phyloP scores from a whole-genome alignment of 2,797 vertebrate genomes.

The Taenioides sp. region DNA sequence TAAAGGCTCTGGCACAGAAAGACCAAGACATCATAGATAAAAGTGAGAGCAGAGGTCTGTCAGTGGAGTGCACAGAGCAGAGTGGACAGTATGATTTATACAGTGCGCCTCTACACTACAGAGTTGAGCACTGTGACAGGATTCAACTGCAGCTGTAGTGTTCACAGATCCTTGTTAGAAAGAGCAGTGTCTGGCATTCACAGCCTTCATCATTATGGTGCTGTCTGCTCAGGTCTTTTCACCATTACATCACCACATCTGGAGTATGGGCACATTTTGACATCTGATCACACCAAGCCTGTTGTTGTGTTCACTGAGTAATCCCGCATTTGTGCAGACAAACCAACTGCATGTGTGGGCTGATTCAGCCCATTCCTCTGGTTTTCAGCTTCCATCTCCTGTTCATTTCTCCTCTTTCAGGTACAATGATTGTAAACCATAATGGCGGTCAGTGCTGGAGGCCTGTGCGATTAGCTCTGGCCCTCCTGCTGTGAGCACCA shows the following conservation, averaged over 20 bases:
- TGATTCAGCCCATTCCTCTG: constrained; percentile 63
- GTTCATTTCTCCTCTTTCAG: constrained; percentile 68
- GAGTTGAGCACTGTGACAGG: constrained; percentile 41
- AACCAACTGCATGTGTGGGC: constrained; percentile 57
- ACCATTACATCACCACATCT: constrained; percentile 47
- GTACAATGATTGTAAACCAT: constrained; percentile 70
- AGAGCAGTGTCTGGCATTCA: constrained; percentile 39
- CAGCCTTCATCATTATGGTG: constrained; percentile 39
- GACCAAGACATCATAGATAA: constrained; percentile 38
- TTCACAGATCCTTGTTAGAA: constrained; percentile 48
- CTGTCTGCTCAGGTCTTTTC: constrained; percentile 50
- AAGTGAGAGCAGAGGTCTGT: constrained; percentile 56
- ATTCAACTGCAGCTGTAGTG: constrained; percentile 42
- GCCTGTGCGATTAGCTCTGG: constrained; percentile 65
- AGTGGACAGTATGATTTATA: constrained; percentile 67
- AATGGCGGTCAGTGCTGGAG: constrained; percentile 68
- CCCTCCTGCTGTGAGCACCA: constrained; percentile 56
- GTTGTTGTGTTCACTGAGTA: constrained; percentile 51
- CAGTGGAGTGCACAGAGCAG: constrained; percentile 47
- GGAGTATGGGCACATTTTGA: constrained; percentile 44
- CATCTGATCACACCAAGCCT: constrained; percentile 51
- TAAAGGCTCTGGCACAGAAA: constrained; percentile 32
- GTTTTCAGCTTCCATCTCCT: constrained; percentile 63
- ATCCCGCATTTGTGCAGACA: constrained; percentile 62
- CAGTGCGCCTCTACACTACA: constrained; percentile 47